Conservation (phyloP, 2,888 invertebrate genomes). For the Micropterix aruncella region DNA sequence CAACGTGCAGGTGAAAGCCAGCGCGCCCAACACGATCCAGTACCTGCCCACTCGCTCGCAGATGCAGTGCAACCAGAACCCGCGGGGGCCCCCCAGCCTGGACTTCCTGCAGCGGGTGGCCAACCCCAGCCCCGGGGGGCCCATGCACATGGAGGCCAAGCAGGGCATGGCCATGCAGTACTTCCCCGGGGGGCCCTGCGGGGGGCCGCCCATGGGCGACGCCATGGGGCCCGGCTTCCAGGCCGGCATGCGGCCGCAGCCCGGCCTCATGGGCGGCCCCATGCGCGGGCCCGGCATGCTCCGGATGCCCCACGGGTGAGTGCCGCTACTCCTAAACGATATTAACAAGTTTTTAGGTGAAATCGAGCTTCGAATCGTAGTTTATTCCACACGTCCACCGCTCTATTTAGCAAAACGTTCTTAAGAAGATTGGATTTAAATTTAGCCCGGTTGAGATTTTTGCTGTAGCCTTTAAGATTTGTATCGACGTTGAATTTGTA, state of each 20-base stretch:
- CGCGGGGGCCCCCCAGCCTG: slow-evolving; percentile 72
- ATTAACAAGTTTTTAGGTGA: background rate
- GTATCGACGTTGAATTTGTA: too few relatives aligned
- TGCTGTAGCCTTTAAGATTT: too few relatives aligned
- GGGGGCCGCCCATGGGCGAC: slow-evolving; percentile 31
- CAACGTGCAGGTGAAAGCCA: slow-evolving; percentile 89
- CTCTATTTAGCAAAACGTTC: too few relatives aligned
- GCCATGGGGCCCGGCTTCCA: slow-evolving; percentile 33
- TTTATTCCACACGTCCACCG: too few relatives aligned
- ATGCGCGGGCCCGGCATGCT: slow-evolving; percentile 30
- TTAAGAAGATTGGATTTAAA: too few relatives aligned
- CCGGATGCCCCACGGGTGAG: slow-evolving; percentile 35
- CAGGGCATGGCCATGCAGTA: slow-evolving; percentile 49
- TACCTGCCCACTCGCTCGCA: slow-evolving; percentile 94
- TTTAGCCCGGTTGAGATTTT: too few relatives aligned
- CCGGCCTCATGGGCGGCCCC: slow-evolving; percentile 31
- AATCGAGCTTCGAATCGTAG: too few relatives aligned
- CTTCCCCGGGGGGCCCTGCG: slow-evolving; percentile 48
- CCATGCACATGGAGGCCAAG: slow-evolving; percentile 55
- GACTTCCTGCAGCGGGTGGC: slow-evolving; percentile 83
- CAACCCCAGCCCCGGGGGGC: slow-evolving; percentile 68
- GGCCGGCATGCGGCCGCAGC: slow-evolving; percentile 38
- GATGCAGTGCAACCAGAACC: slow-evolving; percentile 51
- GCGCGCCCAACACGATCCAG: slow-evolving; percentile 95
- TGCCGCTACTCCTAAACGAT: background rate